Evolutionary conservation across 2,888 invertebrate species (phyloP), one percentile per base, ranked within the genome.

Genomic region (Dryadula phaetusa): DNA sequence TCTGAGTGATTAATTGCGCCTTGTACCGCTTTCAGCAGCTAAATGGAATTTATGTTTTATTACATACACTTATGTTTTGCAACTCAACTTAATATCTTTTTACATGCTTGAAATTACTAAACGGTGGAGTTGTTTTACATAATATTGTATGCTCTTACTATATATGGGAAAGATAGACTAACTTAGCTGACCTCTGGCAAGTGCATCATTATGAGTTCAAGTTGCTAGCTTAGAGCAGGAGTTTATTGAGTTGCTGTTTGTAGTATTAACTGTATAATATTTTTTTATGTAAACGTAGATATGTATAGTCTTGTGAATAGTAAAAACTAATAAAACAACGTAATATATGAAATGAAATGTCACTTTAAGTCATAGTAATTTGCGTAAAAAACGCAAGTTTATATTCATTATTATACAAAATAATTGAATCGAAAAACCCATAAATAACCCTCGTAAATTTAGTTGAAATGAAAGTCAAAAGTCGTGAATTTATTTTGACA

Each of bases 1-100:
- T 92, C 91, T 86, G 79, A 84, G 81, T 92, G 92, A 92, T 90
- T 92, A 88, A 92, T 92, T 86, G 86, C 84, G 76, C 74, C 82
- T 81, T 82, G 77, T 73, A 75, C 77, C 76, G 81, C 79, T 86
- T 87, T 85, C 86, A 85, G 66, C 74, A 72, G 64, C 65, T 72
- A 67, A 67, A 67, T 65, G 64, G 67, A 70, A 72, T 69, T 69
- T 67, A 61, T 70, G 70, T 66, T 70, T 70, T 69, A 70, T 70
- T 66, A 64, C 40, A 40, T 40, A 49, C 40, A 32, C 42, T 14
- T 37, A 58, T 12, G 42, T 34, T 20, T 28, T 20, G 63, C 22
- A 42, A 47, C 37, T 34, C 28, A 14, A 47, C 25, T 52, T 37
- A 62, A 66, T 62, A 66, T 66, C 66, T 60, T 62, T 54, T 66